Base-by-base conservation (phyloP, 1,140 invertebrate genomes). In the Rhagoletis zephyria region DNA sequence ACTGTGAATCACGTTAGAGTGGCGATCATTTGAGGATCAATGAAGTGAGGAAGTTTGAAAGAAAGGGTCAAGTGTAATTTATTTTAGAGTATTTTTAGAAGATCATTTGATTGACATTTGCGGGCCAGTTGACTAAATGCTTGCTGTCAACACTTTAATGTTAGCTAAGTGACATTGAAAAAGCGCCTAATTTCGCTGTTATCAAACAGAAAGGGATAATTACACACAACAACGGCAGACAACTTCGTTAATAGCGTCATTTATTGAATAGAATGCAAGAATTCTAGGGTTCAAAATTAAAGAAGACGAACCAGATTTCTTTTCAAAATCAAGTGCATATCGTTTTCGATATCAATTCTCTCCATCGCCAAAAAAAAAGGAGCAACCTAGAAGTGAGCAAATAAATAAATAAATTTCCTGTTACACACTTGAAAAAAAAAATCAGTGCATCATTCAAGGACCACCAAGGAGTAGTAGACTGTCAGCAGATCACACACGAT, bases 391-490 rank as follows among this genome's bases (percentile, higher is more conserved):
- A 30, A 30, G 6, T 67, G 6, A 40, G 64, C n/a, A 67, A 67
- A 67, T 67, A 19, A 4, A 67, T 12, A 30, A 63, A 14, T 14
- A 16, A 12, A 16, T 42, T 56, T 81, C 74, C 7, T n/a, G 4
- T 2, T 48, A 81, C 16, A 77, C 45, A 81, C 74, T 81, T 81
- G 48, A 10, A 81, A 59, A 59, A n/a, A 30, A 56, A 59, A 81
- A 81, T 81, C 16, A n/a, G 51, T 48, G n/a, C 74, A 81, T 81
- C 48, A 81, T 81, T 56, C 19, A 51, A 81, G n/a, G 74, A 81
- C 74, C 74, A 81, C 74, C 74, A 12, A 3, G 48, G 42, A 81
- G 48, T 10, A 6, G n/a, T 10, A 6, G n/a, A 19, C 6, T 81
- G 74, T 19, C 30, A 30, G 30, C 30, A 81, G 9, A 30, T 81